phyloP scores from a whole-genome alignment of 2,888 invertebrate genomes.

The Apotomis betuletana region DNA sequence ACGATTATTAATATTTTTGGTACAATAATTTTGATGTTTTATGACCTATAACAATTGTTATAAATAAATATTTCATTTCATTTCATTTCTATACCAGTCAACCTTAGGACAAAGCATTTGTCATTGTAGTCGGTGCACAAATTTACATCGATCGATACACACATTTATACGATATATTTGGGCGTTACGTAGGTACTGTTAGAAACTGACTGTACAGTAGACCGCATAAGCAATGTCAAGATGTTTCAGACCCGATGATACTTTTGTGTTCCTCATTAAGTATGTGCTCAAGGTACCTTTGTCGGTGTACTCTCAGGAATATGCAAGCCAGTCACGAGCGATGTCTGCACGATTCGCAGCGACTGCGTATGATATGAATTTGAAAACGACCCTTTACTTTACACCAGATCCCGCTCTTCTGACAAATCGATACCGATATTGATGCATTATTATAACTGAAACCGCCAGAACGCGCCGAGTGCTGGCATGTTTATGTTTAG shows the following conservation, averaged over 20 bases:
- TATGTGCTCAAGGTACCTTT: slow-evolving; percentile 27
- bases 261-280: slow-evolving; percentile 3
- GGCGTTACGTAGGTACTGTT: no score
- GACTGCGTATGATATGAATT: slow-evolving; percentile 22
- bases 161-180: no score
- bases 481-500: slow-evolving; percentile 14
- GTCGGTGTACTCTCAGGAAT: slow-evolving; percentile 22
- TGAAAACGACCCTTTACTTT: slow-evolving; percentile 15
- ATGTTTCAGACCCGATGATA: neutral
- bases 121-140: no score
- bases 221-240: no score
- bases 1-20: no score
- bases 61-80: no score
- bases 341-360: slow-evolving; percentile 31
- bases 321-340: slow-evolving; percentile 30
- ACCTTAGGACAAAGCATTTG: no score
- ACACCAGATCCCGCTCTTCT: slow-evolving; percentile 11
- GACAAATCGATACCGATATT: neutral
- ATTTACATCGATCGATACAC: no score
- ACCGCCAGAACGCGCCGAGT: neutral
- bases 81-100: no score
- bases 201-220: no score
- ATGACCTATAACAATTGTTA: no score
- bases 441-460: neutral
- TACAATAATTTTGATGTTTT: no score